phyloP scores from a whole-genome alignment of 2,888 invertebrate genomes.

The Troglohyphantes excavatus region DNA sequence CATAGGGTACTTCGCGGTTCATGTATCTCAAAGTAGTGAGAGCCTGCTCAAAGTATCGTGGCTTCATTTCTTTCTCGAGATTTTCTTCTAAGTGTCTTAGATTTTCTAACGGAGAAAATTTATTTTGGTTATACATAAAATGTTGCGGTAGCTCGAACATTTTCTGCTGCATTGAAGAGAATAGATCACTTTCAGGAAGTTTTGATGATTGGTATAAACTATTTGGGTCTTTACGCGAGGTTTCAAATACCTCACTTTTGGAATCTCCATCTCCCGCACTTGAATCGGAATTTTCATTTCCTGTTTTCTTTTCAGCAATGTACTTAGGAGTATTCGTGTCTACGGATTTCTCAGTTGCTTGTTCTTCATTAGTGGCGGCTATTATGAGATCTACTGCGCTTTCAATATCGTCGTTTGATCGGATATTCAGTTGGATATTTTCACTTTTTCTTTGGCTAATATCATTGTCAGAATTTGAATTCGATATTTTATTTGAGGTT shows the following conservation, averaged over 20 bases:
- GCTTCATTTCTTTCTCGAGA: slow-evolving; percentile 26
- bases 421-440: slow-evolving; percentile 49
- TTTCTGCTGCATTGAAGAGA: slow-evolving; percentile 12
- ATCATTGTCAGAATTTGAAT: background rate
- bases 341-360: slow-evolving; percentile 8
- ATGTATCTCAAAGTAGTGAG: background rate
- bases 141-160: slow-evolving; percentile 22
- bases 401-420: slow-evolving; percentile 3
- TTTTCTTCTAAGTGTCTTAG: slow-evolving; percentile 59
- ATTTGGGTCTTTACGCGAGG: slow-evolving; percentile 31
- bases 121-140: slow-evolving; percentile 2
- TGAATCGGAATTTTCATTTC: background rate
- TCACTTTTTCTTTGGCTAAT: slow-evolving; percentile 29
- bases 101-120: slow-evolving; percentile 48
- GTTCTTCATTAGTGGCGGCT: slow-evolving; percentile 46
- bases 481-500: background rate
- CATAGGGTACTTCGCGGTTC: background rate
- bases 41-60: background rate
- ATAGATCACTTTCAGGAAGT: background rate
- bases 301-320: background rate
- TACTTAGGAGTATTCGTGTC: slow-evolving; percentile 51
- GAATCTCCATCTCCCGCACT: background rate
- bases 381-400: slow-evolving; percentile 52
- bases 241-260: background rate
- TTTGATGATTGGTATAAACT: slow-evolving; percentile 1